Evolutionary conservation across 2,797 vertebrate species (phyloP).

Genomic region (Mus caroli): DNA sequence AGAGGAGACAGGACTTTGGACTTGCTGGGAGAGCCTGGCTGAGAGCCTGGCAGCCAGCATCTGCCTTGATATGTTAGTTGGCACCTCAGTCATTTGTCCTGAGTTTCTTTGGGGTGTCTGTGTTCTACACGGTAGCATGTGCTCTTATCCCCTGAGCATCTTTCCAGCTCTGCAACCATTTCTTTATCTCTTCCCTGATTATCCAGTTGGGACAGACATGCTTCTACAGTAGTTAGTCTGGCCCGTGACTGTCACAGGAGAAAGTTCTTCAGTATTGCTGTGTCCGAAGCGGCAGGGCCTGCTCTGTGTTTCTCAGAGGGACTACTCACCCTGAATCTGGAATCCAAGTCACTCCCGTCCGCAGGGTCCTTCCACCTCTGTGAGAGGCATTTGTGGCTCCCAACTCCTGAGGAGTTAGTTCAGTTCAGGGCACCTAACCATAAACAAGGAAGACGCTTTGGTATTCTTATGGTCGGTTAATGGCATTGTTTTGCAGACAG

Average conservation of each 20-base stretch:
- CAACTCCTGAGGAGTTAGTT: not conserved
- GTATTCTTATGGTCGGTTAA: not conserved
- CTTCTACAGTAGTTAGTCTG: not conserved
- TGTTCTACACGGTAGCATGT: not conserved
- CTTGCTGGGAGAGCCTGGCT: not conserved
- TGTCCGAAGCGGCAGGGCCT: not conserved
- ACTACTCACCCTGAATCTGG: not conserved
- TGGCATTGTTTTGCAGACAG: not conserved
- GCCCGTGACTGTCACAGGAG: not conserved
- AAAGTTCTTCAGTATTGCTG: not conserved
- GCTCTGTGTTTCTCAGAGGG: rapidly evolving
- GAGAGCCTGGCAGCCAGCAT: not conserved
- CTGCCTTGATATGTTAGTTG: not conserved
- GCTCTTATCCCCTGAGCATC: not conserved
- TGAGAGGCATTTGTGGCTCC: not conserved
- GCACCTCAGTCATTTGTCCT: not conserved
- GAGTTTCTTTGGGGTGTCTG: not conserved
- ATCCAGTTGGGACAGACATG: not conserved
- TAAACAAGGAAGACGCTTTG: not conserved
- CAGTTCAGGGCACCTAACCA: not conserved
- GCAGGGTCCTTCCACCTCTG: not conserved
- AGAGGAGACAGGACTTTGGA: not conserved
- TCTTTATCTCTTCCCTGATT: not conserved
- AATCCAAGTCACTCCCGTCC: not conserved
- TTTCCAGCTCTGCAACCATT: not conserved